phyloP scores from a whole-genome alignment of 2,113 vertebrate species.

The Acanthisitta chloris region DNA sequence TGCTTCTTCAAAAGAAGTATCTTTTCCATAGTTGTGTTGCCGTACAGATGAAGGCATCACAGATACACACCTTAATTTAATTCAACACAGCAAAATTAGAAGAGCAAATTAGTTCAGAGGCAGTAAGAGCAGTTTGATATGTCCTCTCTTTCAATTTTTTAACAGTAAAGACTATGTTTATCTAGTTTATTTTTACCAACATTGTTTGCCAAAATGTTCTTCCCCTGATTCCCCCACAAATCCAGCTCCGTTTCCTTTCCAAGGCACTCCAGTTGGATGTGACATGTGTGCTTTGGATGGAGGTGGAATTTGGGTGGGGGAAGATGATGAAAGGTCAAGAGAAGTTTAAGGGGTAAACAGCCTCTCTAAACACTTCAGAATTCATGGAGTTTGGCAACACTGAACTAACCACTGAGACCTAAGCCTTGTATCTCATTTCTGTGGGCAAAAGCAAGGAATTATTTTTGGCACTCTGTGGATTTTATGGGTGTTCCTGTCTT shows the following conservation, averaged over 20 bases:
- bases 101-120: neutral
- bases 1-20: neutral
- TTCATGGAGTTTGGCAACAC: neutral
- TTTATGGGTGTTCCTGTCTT: neutral
- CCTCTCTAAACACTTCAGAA: neutral
- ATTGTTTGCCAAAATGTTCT: neutral
- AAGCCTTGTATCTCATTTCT: neutral
- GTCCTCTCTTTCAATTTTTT: neutral
- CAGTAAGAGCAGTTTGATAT: neutral
- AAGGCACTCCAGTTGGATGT: neutral
- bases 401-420: neutral
- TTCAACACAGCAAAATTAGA: neutral
- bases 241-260: neutral
- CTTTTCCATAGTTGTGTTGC: neutral
- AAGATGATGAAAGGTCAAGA: constrained; percentile 2
- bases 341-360: constrained; percentile 1
- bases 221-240: neutral
- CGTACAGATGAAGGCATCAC: neutral
- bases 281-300: neutral
- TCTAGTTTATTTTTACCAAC: neutral
- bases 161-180: neutral
- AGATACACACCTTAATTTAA: neutral
- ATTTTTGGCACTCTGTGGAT: neutral
- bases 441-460: neutral
- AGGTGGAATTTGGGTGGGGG: neutral